Base-by-base conservation (phyloP, 2,888 invertebrate genomes). In the Schizotus pectinicornis region DNA sequence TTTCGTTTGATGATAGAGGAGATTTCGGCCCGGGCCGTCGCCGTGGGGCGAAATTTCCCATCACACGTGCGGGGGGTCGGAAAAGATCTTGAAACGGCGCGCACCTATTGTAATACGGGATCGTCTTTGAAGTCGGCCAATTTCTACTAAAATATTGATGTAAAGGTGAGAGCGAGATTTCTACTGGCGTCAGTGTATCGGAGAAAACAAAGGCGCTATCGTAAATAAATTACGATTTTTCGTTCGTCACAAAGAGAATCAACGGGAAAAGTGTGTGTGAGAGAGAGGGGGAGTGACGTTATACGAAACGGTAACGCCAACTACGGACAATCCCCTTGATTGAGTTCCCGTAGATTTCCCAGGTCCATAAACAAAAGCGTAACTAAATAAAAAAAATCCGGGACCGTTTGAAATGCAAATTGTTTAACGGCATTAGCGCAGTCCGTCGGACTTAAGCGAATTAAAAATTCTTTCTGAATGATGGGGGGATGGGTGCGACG, bases 381-480 rank as follows among this genome's bases (percentile, higher is more conserved):
- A 58, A 47, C 48, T 30, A 41, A 57, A 47, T 37, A 30, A 46
- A 56, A 55, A 55, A 59, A 48, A 48, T 48, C 36, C 37, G 2
- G 34, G 35, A 48, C 52, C 55, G 67, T 68, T 70, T 65, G 60
- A 64, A 59, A 68, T 67, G 64, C 65, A 69, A 70, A 70, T 70
- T 62, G 61, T 53, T 59, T 69, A 67, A 69, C 65, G 52, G 51
- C 63, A 59, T 67, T 68, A 63, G 59, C 53, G 59, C 68, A 62
- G 57, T 59, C 65, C 59, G 61, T 39, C 48, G 66, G 65, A 68
- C 60, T 65, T 68, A 62, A 68, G 51, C 61, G 58, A 68, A 69
- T 70, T 69, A 69, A 67, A 67, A 70, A 70, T 70, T 69, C 68
- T 67, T 67, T 68, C 64, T 66, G 69, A 62, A 32, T 49, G 49